Evolutionary conservation across 2,888 invertebrate species (phyloP), one percentile per base, ranked within the genome.

Genomic region (Cheilosia grossa): DNA sequence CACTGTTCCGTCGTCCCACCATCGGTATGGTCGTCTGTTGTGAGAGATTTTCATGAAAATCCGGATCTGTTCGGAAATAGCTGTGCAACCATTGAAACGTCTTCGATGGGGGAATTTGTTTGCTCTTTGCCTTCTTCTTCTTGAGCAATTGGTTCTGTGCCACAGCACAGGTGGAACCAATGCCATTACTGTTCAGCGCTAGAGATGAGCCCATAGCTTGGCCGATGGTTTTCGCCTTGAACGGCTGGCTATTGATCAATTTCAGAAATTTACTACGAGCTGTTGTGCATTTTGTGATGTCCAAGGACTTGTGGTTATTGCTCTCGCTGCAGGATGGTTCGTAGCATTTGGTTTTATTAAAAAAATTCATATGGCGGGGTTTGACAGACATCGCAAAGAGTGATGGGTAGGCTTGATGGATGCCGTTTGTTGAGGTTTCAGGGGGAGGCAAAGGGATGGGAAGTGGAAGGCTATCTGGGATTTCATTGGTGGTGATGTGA

Each of bases 51-150:
- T 90, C 89, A 79, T 89, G 88, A 87, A 90, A 89, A 87, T 90
- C 89, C 4, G 90, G 90, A 88, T 90, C 90, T 54, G 88, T 88
- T 44, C 89, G 89, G 81, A 90, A 89, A 87, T 89, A 90, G 59
- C 85, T 89, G 70, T 89, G 88, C 63, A 89, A 85, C 89, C 88
- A 88, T 64, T 89, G 88, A 83, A 89, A 88, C 40, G 88, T 89
- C 37, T 80, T 81, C 13, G 85, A 61, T 1, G 85, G 85, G 3
- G 75, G 69, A 33, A 72, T 75, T 44, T 81, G 69, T 80, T 81
- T 85, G 61, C 81, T 85, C 33, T 81, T 81, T 10, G 30, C 72
- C 24, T 85, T 85, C 27, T 85, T 85, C 53, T 85, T 85, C 33
- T 70, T 72, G 9, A 85, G 75, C 9, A 75, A 37, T 21, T 70